Evolutionary conservation across 2,888 invertebrate genomes (phyloP).

Genomic region (Sarcophaga subvicina): DNA sequence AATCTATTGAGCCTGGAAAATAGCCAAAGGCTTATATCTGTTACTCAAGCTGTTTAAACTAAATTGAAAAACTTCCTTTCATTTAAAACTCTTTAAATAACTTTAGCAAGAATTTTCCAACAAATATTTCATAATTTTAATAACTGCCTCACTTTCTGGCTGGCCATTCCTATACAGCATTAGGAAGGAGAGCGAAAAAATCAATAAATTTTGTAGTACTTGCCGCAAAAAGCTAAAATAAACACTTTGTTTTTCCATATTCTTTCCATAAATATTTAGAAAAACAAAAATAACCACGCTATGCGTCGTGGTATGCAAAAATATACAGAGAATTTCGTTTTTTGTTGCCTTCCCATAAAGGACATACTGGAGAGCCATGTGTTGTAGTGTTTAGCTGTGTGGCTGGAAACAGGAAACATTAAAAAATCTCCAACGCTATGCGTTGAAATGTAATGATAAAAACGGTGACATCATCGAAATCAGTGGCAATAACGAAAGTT

Average conservation of each 20-base stretch:
- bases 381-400: background rate
- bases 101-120: background rate
- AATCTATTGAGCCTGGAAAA: no score
- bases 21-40: no score
- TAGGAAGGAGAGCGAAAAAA: background rate
- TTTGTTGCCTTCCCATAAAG: background rate
- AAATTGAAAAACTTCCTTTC: background rate
- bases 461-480: constrained; percentile 40
- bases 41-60: no score
- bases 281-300: constrained; percentile 23
- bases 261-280: constrained; percentile 6
- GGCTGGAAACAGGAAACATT: constrained; percentile 54
- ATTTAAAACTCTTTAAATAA: constrained; percentile 10
- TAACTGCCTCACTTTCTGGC: background rate
- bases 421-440: constrained; percentile 45
- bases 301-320: constrained; percentile 38
- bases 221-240: background rate
- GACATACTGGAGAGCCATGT: background rate
- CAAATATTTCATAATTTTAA: background rate
- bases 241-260: background rate
- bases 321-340: background rate
- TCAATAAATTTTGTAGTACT: background rate
- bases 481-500: background rate
- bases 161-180: background rate
- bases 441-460: constrained; percentile 37